Base-by-base conservation (phyloP, 1,140 invertebrate species). In the Trichonephila clavipes region DNA sequence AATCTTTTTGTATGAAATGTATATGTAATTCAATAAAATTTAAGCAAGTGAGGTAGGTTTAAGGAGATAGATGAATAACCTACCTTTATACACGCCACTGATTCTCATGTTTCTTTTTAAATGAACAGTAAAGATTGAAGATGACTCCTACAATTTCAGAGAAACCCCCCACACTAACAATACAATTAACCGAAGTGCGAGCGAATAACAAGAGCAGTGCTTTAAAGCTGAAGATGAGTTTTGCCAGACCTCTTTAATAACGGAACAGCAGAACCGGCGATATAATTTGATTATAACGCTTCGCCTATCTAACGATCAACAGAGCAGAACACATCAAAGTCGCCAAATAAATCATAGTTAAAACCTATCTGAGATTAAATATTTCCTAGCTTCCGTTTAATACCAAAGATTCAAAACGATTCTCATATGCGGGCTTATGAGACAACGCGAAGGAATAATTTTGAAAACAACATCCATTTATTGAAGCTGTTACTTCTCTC, bases 311-410 rank as follows among this genome's bases (percentile, higher is more conserved):
- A 64, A 82, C 69, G 72, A 90, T 90, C 89, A 90, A 90, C 89
- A 59, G 59, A 61, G 89, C 89, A 82, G 77, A 90, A 90, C 40
- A 51, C 89, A 82, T 90, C 89, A 90, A 90, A 90, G 28, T 58
- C 77, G 44, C 72, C n/a, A 89, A 72, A 90, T 90, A 90, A 90
- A 90, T 90, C 89, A 90, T 90, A 82, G 89, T 90, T 90, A 90
- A 90, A 90, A 82, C 89, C 69, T 82, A 90, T 90, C 69, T 51
- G 59, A 90, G 69, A 90, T 90, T 90, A 90, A 90, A 90, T 82
- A 81, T 90, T 90, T 90, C 72, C 64, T 64, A 34, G 87, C 19
- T 44, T 58, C 18, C 69, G n/a, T 82, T 82, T 61, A 90, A 90
- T 90, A 81, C 64, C 59, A 72, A 82, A 90, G 34, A 82, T 40